Evolutionary conservation across 2,797 vertebrate species (phyloP).

Genomic region (Otolemur crassicaudatus): DNA sequence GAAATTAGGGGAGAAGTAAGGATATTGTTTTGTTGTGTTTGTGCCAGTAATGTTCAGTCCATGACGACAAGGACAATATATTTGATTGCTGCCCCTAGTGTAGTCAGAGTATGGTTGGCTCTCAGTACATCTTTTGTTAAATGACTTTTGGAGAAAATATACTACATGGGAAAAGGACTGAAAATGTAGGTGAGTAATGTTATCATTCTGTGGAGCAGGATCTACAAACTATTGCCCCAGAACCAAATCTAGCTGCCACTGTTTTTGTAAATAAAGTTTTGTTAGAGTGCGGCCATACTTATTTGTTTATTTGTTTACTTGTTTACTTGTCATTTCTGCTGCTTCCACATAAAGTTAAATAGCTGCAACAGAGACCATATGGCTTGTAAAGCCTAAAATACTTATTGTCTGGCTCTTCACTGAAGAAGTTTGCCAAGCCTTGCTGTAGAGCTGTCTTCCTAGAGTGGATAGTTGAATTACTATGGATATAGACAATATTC

Average conservation of each 20-base stretch:
- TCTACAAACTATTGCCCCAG: not conserved
- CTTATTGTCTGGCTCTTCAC: not conserved
- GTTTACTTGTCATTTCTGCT: not conserved
- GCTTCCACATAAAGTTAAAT: not conserved
- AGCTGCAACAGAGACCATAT: not conserved
- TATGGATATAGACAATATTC: not conserved
- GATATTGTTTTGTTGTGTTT: not conserved
- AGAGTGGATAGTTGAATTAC: not conserved
- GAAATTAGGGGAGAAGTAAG: not conserved
- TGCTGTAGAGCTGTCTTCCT: not conserved
- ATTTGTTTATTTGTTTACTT: not conserved
- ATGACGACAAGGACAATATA: not conserved
- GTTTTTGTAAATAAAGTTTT: slow-evolving; percentile 23
- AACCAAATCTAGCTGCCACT: not conserved
- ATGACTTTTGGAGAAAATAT: not conserved
- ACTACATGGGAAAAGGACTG: not conserved
- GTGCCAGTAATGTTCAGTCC: not conserved
- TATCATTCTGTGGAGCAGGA: not conserved
- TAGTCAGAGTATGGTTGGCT: not conserved
- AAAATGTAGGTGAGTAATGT: not conserved
- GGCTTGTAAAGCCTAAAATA: not conserved
- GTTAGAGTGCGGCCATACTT: not conserved
- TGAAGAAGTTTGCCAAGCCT: not conserved
- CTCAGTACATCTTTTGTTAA: slow-evolving; percentile 13
- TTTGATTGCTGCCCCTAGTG: not conserved